Percentiles rank a stretch among this genome's conserved stretches.
Evolutionary conservation across 2,797 vertebrate species (phyloP).

Genomic region (Lacerta bilineata): DNA sequence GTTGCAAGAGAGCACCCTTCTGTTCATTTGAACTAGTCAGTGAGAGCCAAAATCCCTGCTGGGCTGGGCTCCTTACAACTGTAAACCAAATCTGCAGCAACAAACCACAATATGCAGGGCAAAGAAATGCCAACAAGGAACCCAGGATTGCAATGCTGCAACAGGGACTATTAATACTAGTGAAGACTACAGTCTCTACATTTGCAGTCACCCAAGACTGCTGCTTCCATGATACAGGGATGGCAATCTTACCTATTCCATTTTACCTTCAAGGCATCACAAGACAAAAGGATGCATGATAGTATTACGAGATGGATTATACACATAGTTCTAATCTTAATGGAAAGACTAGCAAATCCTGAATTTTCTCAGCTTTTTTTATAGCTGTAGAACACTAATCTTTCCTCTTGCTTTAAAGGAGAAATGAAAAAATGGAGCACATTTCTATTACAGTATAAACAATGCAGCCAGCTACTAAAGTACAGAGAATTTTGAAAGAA

Average conservation of each 20-base stretch:
- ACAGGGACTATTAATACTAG: not conserved
- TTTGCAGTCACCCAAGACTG: not conserved
- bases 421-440: slow-evolving; percentile 55
- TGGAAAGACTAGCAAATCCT: not conserved
- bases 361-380: not conserved
- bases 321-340: too few species aligned
- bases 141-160: not conserved
- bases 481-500: slow-evolving; percentile 68
- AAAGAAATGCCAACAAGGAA: not conserved
- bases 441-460: slow-evolving; percentile 50
- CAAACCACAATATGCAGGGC: not conserved
- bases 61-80: too few species aligned
- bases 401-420: slow-evolving; percentile 4
- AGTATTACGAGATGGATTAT: not conserved
- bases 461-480: slow-evolving; percentile 68
- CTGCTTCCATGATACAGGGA: not conserved
- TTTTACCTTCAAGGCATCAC: not conserved
- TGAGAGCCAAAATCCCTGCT: not conserved
- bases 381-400: slow-evolving; percentile 17
- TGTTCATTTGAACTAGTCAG: not conserved
- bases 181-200: not conserved
- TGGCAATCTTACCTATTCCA: not conserved
- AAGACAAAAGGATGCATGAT: not conserved
- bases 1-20: not conserved
- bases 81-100: not conserved